phyloP scores from a whole-genome alignment of 2,113 vertebrate genomes.

The Lanius collurio region DNA sequence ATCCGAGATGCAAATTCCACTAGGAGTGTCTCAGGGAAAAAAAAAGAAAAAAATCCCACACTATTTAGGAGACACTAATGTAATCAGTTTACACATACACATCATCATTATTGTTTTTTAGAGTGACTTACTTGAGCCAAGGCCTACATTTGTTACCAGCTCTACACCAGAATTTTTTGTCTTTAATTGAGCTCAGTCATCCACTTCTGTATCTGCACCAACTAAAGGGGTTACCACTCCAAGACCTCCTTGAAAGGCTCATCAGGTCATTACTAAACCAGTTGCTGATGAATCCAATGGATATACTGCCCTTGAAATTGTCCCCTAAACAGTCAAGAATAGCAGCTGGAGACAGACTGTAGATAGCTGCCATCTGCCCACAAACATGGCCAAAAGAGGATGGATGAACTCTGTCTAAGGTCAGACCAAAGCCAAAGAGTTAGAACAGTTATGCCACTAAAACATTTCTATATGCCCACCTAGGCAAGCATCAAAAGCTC shows the following conservation, averaged over 20 bases:
- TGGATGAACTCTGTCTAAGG: not conserved
- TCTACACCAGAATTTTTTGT: not conserved
- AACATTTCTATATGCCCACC: not conserved
- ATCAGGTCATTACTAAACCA: not conserved
- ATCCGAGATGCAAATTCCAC: not conserved
- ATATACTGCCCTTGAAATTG: not conserved
- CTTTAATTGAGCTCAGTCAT: not conserved
- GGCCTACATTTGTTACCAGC: not conserved
- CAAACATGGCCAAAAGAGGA: not conserved
- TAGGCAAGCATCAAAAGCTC: not conserved
- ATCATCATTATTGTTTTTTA: not conserved
- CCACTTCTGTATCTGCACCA: not conserved
- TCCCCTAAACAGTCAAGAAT: not conserved
- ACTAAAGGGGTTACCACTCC: not conserved
- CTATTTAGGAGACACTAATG: not conserved
- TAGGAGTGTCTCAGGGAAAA: not conserved
- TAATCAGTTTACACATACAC: not conserved
- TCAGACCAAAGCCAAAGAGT: not conserved
- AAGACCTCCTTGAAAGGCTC: not conserved
- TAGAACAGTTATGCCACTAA: not conserved
- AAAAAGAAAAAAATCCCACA: not conserved
- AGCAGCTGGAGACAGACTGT: not conserved
- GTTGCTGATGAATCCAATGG: not conserved
- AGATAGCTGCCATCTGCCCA: not conserved
- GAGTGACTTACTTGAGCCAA: not conserved